phyloP scores from a whole-genome alignment of 2,888 invertebrate genomes.

The Machimus rusticus region DNA sequence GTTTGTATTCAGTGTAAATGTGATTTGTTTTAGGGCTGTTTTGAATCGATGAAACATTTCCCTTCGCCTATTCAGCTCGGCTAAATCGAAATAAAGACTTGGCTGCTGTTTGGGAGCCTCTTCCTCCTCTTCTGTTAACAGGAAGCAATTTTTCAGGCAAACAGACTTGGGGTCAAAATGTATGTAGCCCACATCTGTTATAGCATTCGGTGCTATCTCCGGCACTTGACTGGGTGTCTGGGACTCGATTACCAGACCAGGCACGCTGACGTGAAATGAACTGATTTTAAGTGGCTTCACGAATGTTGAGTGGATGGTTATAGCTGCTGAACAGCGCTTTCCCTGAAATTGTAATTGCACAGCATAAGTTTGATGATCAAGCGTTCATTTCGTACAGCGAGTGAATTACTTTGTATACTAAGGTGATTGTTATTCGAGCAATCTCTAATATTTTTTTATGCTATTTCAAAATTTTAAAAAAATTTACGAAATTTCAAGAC shows the following conservation, averaged over 20 bases:
- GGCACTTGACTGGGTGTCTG: slow-evolving; percentile 57
- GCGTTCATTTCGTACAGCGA: not conserved
- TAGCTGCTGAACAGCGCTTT: slow-evolving; percentile 77
- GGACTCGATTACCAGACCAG: slow-evolving; percentile 69
- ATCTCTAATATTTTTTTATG: not conserved
- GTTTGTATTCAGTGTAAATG: slow-evolving; percentile 58
- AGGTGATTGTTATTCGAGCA: not conserved
- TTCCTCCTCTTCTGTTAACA: slow-evolving; percentile 49
- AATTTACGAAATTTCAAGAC: not conserved
- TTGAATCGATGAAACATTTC: slow-evolving; percentile 59
- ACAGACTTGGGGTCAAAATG: slow-evolving; percentile 76
- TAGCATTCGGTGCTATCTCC: slow-evolving; percentile 65
- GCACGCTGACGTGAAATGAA: slow-evolving; percentile 66
- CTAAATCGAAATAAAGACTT: slow-evolving; percentile 57
- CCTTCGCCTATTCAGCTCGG: slow-evolving; percentile 58
- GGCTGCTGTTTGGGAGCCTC: slow-evolving; percentile 51
- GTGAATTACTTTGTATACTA: not conserved
- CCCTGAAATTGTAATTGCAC: slow-evolving; percentile 65
- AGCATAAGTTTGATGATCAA: not conserved
- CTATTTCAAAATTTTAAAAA: not conserved
- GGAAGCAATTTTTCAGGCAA: slow-evolving; percentile 66
- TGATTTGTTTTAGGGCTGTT: slow-evolving; percentile 56
- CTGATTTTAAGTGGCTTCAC: slow-evolving; percentile 78
- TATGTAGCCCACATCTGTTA: slow-evolving; percentile 68
- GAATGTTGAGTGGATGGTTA: slow-evolving; percentile 84